These are phyloP conservation scores for Rhincodon typus DNA, from an alignment of 2,797 vertebrate genomes.

Conservation along the genomic window DNA sequence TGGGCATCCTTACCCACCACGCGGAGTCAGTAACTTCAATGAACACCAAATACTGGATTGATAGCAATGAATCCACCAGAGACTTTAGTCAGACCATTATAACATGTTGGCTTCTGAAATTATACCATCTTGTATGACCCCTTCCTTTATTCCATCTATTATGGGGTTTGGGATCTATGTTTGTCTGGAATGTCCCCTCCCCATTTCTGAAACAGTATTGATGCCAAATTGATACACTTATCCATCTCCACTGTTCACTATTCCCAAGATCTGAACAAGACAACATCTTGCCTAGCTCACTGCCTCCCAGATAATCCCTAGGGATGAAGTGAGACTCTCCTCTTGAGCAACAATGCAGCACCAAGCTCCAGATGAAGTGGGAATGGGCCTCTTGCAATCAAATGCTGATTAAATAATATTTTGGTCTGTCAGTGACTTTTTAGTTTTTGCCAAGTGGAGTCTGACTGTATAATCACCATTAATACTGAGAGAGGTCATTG, in stretches of 20 bases:
- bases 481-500: not conserved
- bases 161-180: not conserved
- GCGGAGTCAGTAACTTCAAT: no score
- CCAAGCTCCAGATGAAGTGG: not conserved
- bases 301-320: not conserved
- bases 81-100: no score
- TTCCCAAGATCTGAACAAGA: not conserved
- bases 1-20: no score
- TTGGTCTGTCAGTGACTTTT: not conserved
- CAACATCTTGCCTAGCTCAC: not conserved
- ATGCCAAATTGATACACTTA: not conserved
- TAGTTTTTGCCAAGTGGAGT: not conserved
- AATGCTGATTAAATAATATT: not conserved
- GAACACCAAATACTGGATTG: no score
- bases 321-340: not conserved
- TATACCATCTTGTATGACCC: not conserved
- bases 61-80: no score
- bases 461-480: not conserved
- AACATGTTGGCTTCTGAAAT: not conserved
- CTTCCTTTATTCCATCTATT: not conserved
- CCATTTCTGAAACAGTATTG: not conserved
- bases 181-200: not conserved
- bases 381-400: not conserved
- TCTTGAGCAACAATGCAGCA: not conserved
- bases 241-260: not conserved